Evolutionary conservation across 2,888 invertebrate genomes (phyloP).

Genomic region (Daptonema setosum): DNA sequence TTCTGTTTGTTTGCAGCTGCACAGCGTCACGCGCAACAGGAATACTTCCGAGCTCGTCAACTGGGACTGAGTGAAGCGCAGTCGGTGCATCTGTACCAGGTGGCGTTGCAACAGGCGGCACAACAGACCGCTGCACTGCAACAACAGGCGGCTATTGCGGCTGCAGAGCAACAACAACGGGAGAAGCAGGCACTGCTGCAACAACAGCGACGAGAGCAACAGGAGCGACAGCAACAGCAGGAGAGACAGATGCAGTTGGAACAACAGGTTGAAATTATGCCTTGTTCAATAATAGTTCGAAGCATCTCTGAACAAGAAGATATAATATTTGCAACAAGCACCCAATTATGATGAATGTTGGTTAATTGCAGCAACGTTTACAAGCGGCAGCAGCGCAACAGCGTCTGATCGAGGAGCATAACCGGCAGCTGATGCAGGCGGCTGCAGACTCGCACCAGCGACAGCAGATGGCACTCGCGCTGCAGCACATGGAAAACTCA

Average conservation of each 20-base stretch:
- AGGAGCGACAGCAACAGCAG: neutral
- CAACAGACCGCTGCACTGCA: neutral
- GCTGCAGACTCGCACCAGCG: neutral
- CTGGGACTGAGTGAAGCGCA: neutral
- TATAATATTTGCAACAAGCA: too few species aligned
- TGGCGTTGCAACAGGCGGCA: neutral
- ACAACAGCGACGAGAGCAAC: neutral
- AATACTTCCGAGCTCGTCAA: neutral
- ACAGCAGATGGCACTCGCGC: neutral
- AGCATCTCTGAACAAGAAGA: too few species aligned
- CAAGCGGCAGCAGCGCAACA: too few species aligned
- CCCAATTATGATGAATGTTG: too few species aligned
- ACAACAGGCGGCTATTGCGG: too few species aligned
- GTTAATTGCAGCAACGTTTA: too few species aligned
- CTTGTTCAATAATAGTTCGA: too few species aligned
- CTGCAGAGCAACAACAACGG: too few species aligned
- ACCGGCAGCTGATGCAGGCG: neutral
- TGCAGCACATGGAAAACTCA: neutral
- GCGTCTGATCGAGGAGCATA: too few species aligned
- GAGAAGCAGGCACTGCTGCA: neutral
- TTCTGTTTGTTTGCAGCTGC: too few species aligned
- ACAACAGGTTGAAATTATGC: too few species aligned
- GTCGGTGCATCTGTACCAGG: neutral
- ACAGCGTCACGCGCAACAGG: neutral
- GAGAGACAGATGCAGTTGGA: neutral